phyloP scores from a whole-genome alignment of 1,140 invertebrate species.

The Diabrotica virgifera region DNA sequence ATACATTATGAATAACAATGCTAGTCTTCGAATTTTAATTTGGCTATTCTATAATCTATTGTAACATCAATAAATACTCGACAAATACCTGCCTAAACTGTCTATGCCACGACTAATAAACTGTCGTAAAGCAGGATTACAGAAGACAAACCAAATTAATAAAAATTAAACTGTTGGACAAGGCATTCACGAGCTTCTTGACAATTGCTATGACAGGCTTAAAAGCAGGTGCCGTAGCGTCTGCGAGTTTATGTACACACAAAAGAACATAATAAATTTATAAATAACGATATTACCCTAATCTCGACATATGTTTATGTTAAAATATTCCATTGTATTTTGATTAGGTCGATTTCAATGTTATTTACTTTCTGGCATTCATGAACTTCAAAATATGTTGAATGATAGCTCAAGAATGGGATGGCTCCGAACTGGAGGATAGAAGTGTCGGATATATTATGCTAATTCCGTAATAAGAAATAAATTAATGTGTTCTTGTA shows the following conservation, averaged over 20 bases:
- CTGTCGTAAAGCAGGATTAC: background rate
- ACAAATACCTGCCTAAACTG: no score
- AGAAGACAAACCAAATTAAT: background rate
- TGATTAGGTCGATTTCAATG: conserved; percentile 2
- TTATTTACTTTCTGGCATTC: conserved; percentile 2
- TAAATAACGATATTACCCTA: background rate
- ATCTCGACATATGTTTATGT: conserved; percentile 2
- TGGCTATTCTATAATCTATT: no score
- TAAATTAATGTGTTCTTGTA: background rate
- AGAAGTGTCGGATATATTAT: background rate
- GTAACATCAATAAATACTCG: no score
- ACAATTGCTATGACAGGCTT: background rate
- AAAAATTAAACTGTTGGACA: background rate
- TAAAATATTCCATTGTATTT: conserved; percentile 3
- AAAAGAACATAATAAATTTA: background rate
- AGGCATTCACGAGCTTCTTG: background rate
- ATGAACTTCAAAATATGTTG: background rate
- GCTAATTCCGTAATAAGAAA: background rate
- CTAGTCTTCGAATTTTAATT: no score
- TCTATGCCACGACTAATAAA: background rate
- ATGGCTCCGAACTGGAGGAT: background rate
- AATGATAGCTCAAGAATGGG: conserved; percentile 2
- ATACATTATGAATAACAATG: no score
- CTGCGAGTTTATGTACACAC: background rate
- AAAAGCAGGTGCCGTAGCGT: background rate